Conservation (phyloP, 2,888 invertebrate genomes). For the Nematopogon swammerdamellus region DNA sequence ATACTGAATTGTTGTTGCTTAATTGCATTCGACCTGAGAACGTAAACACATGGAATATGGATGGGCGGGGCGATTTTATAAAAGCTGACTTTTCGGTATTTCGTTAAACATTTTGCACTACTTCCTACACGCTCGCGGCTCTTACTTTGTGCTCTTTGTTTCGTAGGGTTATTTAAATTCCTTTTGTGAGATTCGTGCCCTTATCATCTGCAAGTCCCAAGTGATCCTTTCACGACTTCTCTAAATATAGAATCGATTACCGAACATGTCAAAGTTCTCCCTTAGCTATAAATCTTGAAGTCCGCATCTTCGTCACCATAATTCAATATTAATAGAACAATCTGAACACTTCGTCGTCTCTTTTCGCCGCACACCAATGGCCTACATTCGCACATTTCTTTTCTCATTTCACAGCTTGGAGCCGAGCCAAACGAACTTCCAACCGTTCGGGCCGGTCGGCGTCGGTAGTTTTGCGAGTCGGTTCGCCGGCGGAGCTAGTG, state of each 20-base stretch:
- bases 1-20: too few species aligned
- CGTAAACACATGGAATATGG: too few species aligned
- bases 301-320: not conserved
- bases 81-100: too few species aligned
- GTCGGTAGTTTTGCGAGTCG: slow-evolving; percentile 51
- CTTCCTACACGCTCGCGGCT: too few species aligned
- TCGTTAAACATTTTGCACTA: too few species aligned
- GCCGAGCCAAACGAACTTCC: slow-evolving; percentile 55
- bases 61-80: too few species aligned
- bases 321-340: slow-evolving; percentile 14
- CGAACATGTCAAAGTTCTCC: slow-evolving; percentile 41
- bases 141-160: too few species aligned
- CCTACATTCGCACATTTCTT: slow-evolving; percentile 49
- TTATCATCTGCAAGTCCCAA: too few species aligned
- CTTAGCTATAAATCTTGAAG: slow-evolving; percentile 30
- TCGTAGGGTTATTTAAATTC: too few species aligned
- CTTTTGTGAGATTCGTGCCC: too few species aligned
- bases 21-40: too few species aligned
- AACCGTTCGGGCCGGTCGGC: slow-evolving; percentile 45
- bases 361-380: slow-evolving; percentile 39
- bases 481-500: slow-evolving; percentile 48
- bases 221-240: too few species aligned
- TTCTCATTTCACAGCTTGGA: slow-evolving; percentile 59
- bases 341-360: slow-evolving; percentile 40
- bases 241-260: slow-evolving; percentile 37